Base-by-base conservation (phyloP, 2,888 invertebrate species). In the Siphlonurus alternatus region DNA sequence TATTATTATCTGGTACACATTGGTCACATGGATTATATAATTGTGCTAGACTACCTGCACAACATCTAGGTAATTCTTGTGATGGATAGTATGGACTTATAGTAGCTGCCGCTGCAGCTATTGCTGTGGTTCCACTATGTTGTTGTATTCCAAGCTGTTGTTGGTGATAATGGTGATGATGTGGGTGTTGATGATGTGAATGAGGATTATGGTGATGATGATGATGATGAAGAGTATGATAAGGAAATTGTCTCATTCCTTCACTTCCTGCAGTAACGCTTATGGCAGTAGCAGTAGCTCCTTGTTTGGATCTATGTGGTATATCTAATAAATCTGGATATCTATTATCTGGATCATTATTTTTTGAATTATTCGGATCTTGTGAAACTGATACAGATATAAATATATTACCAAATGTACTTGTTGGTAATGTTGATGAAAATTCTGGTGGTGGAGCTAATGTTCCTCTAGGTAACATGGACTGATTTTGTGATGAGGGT, bases 271-370 rank as follows among this genome's bases (percentile, higher is more conserved):
- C 66, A 72, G 77, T 72, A 72, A 72, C 71, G 74, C 77, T 69
- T 72, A 78, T 76, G 74, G 75, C 63, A 73, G 76, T 70, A 74
- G 76, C 69, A 74, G 71, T 66, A 73, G 73, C 69, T 73, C 71
- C 70, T 69, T 69, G 68, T 66, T 76, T 75, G 67, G 78, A 73
- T 63, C 82, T 76, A 71, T 82, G 80, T 63, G 86, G 84, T 69
- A 87, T 83, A 73, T 87, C 89, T 68, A 91, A 76, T 65, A 91
- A 78, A 74, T 91, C 91, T 59, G 91, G 91, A 75, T 89, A 90
- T 72, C 89, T 84, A 66, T 86, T 83, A 61, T 82, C 78, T 71
- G 67, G 67, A 15, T 56, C 56, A n/a, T 22, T 19, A 64, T 64
- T 56, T 65, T 80, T 81, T 68, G 82, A 78, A 67, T 65, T 51